Evolutionary conservation across 2,113 vertebrate genomes (phyloP).

Genomic region (Propithecus coquereli): DNA sequence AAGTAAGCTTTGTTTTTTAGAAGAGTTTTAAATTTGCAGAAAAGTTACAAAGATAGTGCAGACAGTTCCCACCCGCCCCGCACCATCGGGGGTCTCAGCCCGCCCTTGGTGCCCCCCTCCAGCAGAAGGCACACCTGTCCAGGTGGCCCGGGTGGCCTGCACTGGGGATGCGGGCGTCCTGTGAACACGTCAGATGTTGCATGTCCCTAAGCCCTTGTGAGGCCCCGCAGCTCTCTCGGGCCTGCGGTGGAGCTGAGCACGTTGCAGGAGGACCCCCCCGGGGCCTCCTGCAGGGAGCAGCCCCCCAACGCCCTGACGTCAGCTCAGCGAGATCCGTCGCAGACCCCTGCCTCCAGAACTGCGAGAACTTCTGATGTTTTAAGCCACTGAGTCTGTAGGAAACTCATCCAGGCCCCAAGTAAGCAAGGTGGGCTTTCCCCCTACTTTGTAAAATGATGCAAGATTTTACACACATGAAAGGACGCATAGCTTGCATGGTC

Average conservation of each 20-base stretch:
- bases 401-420: neutral
- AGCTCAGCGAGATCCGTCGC: neutral
- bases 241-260: fast-evolving
- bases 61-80: neutral
- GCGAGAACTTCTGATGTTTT: too few relatives aligned
- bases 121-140: neutral
- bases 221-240: neutral
- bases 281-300: neutral
- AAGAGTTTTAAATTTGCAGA: neutral
- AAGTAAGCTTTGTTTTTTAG: neutral
- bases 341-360: neutral
- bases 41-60: neutral
- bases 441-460: neutral
- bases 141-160: fast-evolving
- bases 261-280: fast-evolving
- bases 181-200: neutral
- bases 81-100: fast-evolving
- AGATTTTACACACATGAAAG: neutral
- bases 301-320: neutral
- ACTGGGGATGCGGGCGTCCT: fast-evolving
- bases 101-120: fast-evolving
- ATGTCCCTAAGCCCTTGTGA: neutral
- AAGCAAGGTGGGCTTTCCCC: neutral
- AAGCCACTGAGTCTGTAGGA: neutral
- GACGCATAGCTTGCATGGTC: neutral